Percentiles rank a stretch among this genome's conserved stretches.
Conservation (phyloP, 2,888 invertebrate species). For the Leptinotarsa haldemani region DNA sequence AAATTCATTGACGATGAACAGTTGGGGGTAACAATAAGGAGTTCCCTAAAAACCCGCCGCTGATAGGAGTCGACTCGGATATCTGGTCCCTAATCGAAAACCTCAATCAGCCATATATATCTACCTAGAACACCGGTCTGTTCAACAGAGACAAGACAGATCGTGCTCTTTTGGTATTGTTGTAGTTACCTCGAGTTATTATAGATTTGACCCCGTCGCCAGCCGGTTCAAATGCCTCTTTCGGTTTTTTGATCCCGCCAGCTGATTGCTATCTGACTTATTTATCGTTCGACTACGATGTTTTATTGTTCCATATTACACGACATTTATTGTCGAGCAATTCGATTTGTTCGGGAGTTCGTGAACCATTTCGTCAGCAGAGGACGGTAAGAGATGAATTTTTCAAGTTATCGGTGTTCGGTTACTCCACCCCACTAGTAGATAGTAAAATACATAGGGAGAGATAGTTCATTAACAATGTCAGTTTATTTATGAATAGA, state of each 20-base stretch:
- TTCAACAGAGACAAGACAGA: slow-evolving; percentile 59
- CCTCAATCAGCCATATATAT: slow-evolving; percentile 59
- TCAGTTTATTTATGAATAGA: too few relatives aligned
- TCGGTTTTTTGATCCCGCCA: slow-evolving; percentile 40
- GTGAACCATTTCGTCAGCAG: too few relatives aligned
- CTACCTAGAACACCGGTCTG: slow-evolving; percentile 56
- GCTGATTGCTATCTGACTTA: slow-evolving; percentile 53
- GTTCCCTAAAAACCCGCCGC: neutral
- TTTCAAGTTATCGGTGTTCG: too few relatives aligned
- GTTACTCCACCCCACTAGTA: too few relatives aligned
- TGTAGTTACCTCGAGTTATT: slow-evolving; percentile 61
- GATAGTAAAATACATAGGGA: too few relatives aligned
- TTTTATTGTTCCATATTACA: slow-evolving; percentile 50
- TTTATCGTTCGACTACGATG: slow-evolving; percentile 47
- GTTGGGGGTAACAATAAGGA: neutral
- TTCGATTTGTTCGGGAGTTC: slow-evolving; percentile 22
- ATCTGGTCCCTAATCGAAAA: slow-evolving; percentile 53
- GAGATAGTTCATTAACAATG: too few relatives aligned
- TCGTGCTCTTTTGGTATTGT: slow-evolving; percentile 62
- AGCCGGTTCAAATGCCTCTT: slow-evolving; percentile 55
- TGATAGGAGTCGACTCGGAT: slow-evolving; percentile 35
- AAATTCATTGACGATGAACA: neutral
- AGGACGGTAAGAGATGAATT: too few relatives aligned
- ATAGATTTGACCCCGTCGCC: slow-evolving; percentile 60
- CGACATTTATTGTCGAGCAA: slow-evolving; percentile 38